Evolutionary conservation across 2,113 vertebrate genomes (phyloP), one percentile per base, ranked within the genome.

Genomic region (Pterocles gutturalis): DNA sequence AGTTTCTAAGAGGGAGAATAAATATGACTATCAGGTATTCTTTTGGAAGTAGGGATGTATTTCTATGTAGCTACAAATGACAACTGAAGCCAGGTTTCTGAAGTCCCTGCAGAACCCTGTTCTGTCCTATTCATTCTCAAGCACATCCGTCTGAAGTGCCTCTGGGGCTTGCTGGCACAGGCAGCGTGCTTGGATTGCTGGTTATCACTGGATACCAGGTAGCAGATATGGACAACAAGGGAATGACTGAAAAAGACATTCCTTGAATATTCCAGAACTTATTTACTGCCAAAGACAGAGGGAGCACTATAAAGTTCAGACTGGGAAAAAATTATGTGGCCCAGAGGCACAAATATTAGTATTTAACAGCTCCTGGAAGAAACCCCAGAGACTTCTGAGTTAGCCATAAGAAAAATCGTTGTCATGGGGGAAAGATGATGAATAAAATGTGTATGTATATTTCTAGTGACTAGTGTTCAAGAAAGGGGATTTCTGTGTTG

Each of bases 171-270:
- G 33, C 82, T 94, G 93, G 57, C 87, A 79, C 38, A n/a, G 38
- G 45, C 72, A 84, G 67, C 51, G 38, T 1, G 0, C 64, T 45
- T 48, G 43, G 29, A 87, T 67, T 75, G 55, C 89, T 89, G 57
- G 83, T 96, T 97, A 94, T 94, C 81, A 60, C 91, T 49, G 38
- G 13, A 41, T 46, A 62, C 28, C 96, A 96, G 95, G 83, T 94
- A 94, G 48, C 89, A 89, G 53, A 82, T 93, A 94, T 64, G 53
- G 57, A 87, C 89, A 94, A 38, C 94, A 79, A 71, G 87, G 81
- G 89, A 96, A 64, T 36, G 57, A 58, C 61, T 89, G 77, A 82
- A 84, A 92, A 89, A 55, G 5, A 24, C 43, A 72, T 78, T 94
- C 43, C 43, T 76, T 55, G 57, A 95, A 88, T 90, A 83, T 83